Base-by-base conservation (phyloP, 1,140 invertebrate genomes). In the Pararge aegeria region DNA sequence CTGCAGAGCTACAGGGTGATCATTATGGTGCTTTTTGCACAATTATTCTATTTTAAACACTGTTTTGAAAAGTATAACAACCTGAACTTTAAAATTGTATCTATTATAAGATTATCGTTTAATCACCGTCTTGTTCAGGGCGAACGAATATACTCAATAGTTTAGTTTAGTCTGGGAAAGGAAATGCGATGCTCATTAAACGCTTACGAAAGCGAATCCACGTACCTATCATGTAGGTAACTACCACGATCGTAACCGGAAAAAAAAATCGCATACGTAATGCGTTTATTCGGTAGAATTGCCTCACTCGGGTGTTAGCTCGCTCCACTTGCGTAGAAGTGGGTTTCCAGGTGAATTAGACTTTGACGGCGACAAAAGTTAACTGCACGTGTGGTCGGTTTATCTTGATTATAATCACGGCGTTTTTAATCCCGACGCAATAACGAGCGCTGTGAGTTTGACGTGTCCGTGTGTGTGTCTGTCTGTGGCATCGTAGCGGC, bases 181-280 rank as follows among this genome's bases (percentile, higher is more conserved):
- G 19, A 40, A 54, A 13, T 53, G 15, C 37, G 46, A 55, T 40
- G 52, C 48, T 61, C 52, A 51, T 61, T 61, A 55, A 37, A 49
- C 44, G 24, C 24, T 58, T 64, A 58, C 20, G 50, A 38, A 54
- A 48, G 50, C 51, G 50, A 55, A 42, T 50, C 50, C 24, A 20
- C 40, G 49, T 38, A 42, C 30, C 9, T 12, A 34, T 2, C 3
- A 3, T 7, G 30, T 1, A 34, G 12, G 9, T 34, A 34, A 10
- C 30, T 34, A 34, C 10, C n/a, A 3, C 7, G 10, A 10, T 34
- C 29, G 40, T 20, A 55, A 42, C 61, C 38, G 27, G 21, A 61
- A 64, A 60, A n/a, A n/a, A 34, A 44, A 42, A 21, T n/a, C 37
- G 29, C 46, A n/a, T n/a, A 34, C 30, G 30, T 57, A 20, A 20